A percentile compares a stretch with the other conserved stretches of the same genome.
These are phyloP conservation scores for Ibidorhyncha struthersii DNA, from an alignment of 2,113 vertebrate species.

Conservation along the genomic window DNA sequence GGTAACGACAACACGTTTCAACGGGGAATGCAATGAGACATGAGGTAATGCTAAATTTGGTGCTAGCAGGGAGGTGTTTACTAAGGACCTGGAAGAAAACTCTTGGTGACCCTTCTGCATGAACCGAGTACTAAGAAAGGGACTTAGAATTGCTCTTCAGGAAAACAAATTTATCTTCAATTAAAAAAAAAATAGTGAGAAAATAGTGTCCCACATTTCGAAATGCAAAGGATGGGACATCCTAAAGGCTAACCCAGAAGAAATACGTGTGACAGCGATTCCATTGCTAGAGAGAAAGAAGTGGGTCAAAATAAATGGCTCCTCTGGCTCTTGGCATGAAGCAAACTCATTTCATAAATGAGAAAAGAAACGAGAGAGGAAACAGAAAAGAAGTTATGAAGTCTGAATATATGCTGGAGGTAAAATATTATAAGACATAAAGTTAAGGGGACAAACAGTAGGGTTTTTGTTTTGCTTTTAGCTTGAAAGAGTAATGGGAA, in stretches of 20 bases:
- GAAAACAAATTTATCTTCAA: not conserved
- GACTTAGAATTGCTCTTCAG: not conserved
- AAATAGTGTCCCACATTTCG: not conserved
- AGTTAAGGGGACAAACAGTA: conserved; percentile 27
- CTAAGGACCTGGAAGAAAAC: not conserved
- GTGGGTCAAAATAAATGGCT: conserved; percentile 18
- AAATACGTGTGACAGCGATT: conserved; percentile 3
- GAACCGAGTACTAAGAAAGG: not conserved
- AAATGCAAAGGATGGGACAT: not conserved
- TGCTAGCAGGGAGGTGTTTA: not conserved
- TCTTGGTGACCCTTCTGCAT: not conserved
- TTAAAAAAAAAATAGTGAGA: not conserved
- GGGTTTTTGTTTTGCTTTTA: conserved; percentile 32
- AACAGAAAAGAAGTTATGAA: conserved; percentile 11
- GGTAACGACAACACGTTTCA: conserved; percentile 20
- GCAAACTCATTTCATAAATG: not conserved
- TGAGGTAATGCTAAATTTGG: conserved; percentile 23
- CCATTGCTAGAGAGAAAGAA: conserved; percentile 1
- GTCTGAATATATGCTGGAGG: conserved; percentile 7
- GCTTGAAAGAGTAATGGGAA: conserved; percentile 46
- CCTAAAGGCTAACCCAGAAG: not conserved
- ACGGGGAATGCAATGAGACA: conserved; percentile 1
- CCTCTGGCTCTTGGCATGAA: not conserved
- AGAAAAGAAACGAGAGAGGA: not conserved
- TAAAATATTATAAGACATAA: conserved; percentile 33